phyloP scores from a whole-genome alignment of 1,140 invertebrate species.

The Teleogryllus occipitalis region DNA sequence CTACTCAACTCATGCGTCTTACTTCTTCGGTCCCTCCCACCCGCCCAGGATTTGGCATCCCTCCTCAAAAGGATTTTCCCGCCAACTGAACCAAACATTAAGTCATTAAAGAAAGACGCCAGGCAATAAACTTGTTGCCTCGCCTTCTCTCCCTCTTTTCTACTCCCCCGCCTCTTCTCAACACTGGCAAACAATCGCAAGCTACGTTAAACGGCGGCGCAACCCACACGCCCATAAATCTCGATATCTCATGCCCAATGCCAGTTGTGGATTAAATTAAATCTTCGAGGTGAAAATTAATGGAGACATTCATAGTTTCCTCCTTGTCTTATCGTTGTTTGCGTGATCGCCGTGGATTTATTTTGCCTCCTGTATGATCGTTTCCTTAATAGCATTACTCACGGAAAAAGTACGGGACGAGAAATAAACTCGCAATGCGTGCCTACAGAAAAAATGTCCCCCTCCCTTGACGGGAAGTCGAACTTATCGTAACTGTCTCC shows the following conservation, averaged over 20 bases:
- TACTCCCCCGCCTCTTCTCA: background rate
- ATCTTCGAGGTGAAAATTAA: slow-evolving; percentile 1
- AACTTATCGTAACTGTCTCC: too few species aligned
- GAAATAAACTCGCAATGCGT: too few species aligned
- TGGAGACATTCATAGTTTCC: slow-evolving; percentile 1
- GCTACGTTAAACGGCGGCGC: background rate
- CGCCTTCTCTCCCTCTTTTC: background rate
- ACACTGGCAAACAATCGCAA: background rate
- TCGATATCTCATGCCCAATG: background rate
- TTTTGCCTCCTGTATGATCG: background rate
- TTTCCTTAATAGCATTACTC: background rate
- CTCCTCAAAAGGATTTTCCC: background rate
- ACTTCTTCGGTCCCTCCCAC: too few species aligned
- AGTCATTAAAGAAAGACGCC: background rate
- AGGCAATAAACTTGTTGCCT: background rate
- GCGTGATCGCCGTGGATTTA: background rate
- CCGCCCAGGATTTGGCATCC: background rate
- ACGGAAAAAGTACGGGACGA: background rate
- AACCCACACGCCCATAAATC: background rate
- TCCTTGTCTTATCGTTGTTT: background rate
- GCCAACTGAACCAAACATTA: background rate
- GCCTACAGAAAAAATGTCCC: too few species aligned
- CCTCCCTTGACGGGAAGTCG: too few species aligned
- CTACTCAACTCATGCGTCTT: too few species aligned
- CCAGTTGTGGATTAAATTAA: background rate